These are phyloP conservation scores for Callipepla squamata DNA, from an alignment of 2,113 vertebrate species.

Conservation along the genomic window DNA sequence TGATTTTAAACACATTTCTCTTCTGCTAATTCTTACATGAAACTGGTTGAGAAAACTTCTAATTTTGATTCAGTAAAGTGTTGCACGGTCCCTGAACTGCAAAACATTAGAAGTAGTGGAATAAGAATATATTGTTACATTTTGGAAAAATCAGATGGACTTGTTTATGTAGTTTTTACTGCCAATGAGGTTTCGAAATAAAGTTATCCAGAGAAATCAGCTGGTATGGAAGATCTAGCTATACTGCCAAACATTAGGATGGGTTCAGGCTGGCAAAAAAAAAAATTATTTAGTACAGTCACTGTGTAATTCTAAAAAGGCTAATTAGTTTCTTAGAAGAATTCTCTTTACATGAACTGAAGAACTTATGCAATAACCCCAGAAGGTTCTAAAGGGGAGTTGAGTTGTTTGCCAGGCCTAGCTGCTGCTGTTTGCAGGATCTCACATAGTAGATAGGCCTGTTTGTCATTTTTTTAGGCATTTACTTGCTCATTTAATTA, in stretches of 20 bases:
- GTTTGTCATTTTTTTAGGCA: not conserved
- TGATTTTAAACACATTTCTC: not conserved
- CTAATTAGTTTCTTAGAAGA: not conserved
- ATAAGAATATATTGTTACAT: not conserved
- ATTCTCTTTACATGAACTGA: not conserved
- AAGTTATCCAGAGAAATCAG: not conserved
- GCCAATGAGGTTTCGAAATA: not conserved
- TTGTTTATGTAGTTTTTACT: not conserved
- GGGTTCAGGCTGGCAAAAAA: not conserved
- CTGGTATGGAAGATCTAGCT: not conserved
- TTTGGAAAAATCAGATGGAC: not conserved
- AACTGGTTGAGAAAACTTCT: not conserved
- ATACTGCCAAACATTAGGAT: not conserved
- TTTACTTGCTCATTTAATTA: not conserved
- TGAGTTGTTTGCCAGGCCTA: not conserved
- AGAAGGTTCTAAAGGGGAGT: not conserved
- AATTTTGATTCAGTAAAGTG: not conserved
- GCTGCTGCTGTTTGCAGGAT: not conserved
- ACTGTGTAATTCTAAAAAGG: not conserved
- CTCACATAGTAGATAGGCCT: not conserved
- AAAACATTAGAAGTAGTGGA: not conserved
- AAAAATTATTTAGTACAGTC: conserved; percentile 2
- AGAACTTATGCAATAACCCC: not conserved
- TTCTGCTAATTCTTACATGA: not conserved
- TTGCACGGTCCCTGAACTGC: not conserved